Evolutionary conservation across 2,888 invertebrate genomes (phyloP).

Genomic region (Chrysolina americana): DNA sequence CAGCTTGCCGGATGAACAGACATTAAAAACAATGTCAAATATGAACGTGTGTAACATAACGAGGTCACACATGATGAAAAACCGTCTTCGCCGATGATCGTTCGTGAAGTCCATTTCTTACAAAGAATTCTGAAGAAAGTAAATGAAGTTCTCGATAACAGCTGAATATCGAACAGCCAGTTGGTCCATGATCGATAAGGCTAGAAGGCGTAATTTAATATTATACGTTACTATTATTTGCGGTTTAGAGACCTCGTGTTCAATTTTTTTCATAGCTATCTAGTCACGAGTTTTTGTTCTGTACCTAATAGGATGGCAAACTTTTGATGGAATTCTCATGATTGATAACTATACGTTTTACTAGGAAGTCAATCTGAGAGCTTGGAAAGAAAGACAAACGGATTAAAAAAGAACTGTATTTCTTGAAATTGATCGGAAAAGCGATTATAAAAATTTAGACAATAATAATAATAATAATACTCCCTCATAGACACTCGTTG

Average conservation of each 20-base stretch:
- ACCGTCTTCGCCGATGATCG: not conserved
- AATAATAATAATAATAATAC: too few species aligned
- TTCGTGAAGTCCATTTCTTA: not conserved
- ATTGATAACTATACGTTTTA: not conserved
- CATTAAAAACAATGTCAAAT: conserved; percentile 14
- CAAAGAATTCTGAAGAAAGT: conserved; percentile 13
- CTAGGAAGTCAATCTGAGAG: not conserved
- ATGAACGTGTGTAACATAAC: conserved; percentile 11
- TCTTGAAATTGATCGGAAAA: too few species aligned
- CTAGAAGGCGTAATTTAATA: conserved; percentile 13
- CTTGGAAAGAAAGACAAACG: too few species aligned
- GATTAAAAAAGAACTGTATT: too few species aligned
- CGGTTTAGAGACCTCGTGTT: not conserved
- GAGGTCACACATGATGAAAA: conserved; percentile 10
- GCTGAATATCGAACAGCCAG: conserved; percentile 11
- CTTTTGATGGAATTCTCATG: not conserved
- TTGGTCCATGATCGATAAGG: not conserved
- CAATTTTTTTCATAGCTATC: not conserved
- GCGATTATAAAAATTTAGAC: too few species aligned
- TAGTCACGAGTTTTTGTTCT: conserved; percentile 11
- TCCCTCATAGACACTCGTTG: too few species aligned
- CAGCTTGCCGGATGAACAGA: not conserved
- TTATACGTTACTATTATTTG: not conserved
- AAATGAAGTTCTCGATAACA: conserved; percentile 12
- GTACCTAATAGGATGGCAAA: not conserved